phyloP scores from a whole-genome alignment of 2,888 invertebrate species.

The Drosophila antonietae region DNA sequence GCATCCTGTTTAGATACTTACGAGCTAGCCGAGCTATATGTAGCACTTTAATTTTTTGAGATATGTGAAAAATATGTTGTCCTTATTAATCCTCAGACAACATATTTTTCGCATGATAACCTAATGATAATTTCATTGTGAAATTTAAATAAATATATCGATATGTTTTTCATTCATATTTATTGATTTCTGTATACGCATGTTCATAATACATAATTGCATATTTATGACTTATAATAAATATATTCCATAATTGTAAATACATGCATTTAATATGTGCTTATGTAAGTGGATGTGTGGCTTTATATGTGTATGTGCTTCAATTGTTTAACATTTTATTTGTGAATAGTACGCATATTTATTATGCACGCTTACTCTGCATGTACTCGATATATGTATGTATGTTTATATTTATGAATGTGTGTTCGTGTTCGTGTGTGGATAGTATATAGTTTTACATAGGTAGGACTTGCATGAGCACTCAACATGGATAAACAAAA shows the following conservation, averaged over 20 bases:
- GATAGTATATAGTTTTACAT: constrained; percentile 46
- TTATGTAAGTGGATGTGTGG: constrained; percentile 28
- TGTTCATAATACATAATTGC: constrained; percentile 79
- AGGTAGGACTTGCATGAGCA: constrained; percentile 62
- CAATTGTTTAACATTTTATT: constrained; percentile 64
- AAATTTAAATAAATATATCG: not conserved
- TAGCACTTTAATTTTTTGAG: too few species aligned
- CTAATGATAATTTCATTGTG: too few species aligned
- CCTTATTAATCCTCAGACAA: too few species aligned
- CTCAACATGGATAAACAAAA: constrained; percentile 24
- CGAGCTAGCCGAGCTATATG: too few species aligned
- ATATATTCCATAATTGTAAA: constrained; percentile 67
- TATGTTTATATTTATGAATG: constrained; percentile 15
- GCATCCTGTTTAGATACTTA: too few species aligned
- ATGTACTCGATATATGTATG: constrained; percentile 33
- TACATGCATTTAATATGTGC: constrained; percentile 66
- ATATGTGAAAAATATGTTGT: too few species aligned
- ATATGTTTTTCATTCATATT: constrained; percentile 72
- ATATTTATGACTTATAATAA: constrained; percentile 76
- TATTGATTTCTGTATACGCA: constrained; percentile 76
- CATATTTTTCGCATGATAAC: too few species aligned
- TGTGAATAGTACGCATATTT: constrained; percentile 49
- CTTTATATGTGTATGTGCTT: constrained; percentile 63
- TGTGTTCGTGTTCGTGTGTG: constrained; percentile 1
- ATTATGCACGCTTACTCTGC: constrained; percentile 32